These are phyloP conservation scores for Notodonta ziczac DNA, from an alignment of 2,888 invertebrate species.

Conservation along the genomic window DNA sequence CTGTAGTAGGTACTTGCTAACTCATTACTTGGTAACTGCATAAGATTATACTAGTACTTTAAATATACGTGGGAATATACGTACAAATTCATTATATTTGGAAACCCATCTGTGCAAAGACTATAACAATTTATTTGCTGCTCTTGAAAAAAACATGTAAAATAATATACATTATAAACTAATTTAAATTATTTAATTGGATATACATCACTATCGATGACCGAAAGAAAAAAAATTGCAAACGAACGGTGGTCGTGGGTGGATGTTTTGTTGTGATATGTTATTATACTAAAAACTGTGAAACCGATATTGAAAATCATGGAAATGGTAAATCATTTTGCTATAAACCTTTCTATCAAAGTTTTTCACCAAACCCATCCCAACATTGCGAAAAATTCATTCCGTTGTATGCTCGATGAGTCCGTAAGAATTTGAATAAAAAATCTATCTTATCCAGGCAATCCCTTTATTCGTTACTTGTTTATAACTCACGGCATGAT, in stretches of 20 bases:
- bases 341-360: not conserved
- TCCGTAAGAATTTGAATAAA: slow-evolving; percentile 28
- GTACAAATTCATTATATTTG: too few relatives aligned
- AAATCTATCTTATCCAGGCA: not conserved
- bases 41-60: too few relatives aligned
- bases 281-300: slow-evolving; percentile 54
- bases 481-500: not conserved
- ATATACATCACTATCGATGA: slow-evolving; percentile 43
- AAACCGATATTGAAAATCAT: slow-evolving; percentile 48
- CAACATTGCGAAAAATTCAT: slow-evolving; percentile 6
- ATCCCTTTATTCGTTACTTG: not conserved
- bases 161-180: too few relatives aligned
- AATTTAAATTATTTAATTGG: not conserved
- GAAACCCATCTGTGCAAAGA: too few relatives aligned
- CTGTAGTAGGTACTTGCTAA: too few relatives aligned
- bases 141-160: too few relatives aligned
- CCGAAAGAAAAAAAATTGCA: slow-evolving; percentile 52
- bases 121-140: too few relatives aligned
- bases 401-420: slow-evolving; percentile 20
- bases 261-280: slow-evolving; percentile 74
- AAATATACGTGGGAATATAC: too few relatives aligned
- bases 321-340: slow-evolving; percentile 61
- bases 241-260: slow-evolving; percentile 59
- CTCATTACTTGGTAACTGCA: too few relatives aligned
- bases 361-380: not conserved